Percentiles rank a stretch among this genome's conserved stretches.
These are phyloP conservation scores for Suricata suricatta DNA, from an alignment of 2,113 vertebrate genomes.

Conservation along the genomic window DNA sequence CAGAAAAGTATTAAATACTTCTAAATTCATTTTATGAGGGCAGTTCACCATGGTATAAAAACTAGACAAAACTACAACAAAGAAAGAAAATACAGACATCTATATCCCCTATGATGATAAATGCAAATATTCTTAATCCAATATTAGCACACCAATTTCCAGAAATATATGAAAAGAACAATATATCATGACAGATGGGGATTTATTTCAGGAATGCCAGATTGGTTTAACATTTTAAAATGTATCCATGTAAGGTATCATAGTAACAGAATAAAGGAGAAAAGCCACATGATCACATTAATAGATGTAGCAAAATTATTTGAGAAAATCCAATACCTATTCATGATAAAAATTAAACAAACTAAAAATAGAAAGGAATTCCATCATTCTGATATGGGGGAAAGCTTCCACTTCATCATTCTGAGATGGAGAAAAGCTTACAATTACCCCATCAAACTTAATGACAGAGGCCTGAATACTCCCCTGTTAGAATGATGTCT, in stretches of 20 bases:
- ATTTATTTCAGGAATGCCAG: background rate
- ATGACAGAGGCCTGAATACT: background rate
- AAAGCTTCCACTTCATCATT: background rate
- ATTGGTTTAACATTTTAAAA: conserved; percentile 1
- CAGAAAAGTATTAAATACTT: background rate
- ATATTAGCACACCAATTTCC: background rate
- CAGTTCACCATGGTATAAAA: background rate
- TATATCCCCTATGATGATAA: background rate
- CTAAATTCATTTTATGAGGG: background rate
- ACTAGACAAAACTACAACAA: background rate
- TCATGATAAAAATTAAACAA: background rate
- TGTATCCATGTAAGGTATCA: background rate
- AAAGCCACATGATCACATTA: background rate
- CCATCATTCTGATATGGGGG: background rate
- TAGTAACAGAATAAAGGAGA: background rate
- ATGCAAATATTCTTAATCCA: background rate
- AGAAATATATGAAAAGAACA: background rate
- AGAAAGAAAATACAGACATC: background rate
- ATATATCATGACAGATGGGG: background rate
- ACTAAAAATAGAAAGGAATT: background rate
- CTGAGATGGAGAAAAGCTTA: background rate
- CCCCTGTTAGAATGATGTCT: background rate
- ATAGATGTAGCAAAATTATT: background rate
- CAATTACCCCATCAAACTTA: background rate
- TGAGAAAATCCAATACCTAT: background rate